phyloP scores from a whole-genome alignment of 2,797 vertebrate species.

The Lithobates pipiens region DNA sequence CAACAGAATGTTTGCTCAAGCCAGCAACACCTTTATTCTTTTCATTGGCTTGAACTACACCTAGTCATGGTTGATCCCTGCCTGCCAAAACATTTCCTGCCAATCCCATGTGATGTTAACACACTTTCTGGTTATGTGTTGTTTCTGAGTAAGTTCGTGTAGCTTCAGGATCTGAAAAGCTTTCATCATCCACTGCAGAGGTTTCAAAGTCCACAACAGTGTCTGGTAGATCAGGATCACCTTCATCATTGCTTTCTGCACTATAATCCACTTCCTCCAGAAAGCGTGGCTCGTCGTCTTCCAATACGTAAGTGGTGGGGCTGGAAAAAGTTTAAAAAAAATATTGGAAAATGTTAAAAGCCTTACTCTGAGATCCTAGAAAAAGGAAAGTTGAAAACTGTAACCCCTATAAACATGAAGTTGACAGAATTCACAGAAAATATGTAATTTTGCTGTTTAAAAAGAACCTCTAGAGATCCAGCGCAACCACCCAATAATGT shows the following conservation, averaged over 20 bases:
- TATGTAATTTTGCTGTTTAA: too few species aligned
- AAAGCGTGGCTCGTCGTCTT: constrained; percentile 94
- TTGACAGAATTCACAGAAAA: too few species aligned
- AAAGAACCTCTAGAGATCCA: too few species aligned
- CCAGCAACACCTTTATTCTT: constrained; percentile 74
- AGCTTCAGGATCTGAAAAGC: constrained; percentile 84
- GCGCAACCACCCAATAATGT: too few species aligned
- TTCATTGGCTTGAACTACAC: constrained; percentile 47
- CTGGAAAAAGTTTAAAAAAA: constrained; percentile 71
- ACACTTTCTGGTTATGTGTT: constrained; percentile 62
- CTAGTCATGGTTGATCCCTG: constrained; percentile 42
- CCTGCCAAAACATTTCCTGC: constrained; percentile 46
- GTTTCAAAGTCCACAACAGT: constrained; percentile 77
- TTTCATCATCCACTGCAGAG: constrained; percentile 75
- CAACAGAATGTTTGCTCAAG: constrained; percentile 66
- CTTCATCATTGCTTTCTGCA: constrained; percentile 93
- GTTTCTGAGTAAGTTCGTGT: constrained; percentile 75
- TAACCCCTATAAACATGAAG: too few species aligned
- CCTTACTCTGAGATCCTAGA: too few species aligned
- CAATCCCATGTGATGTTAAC: constrained; percentile 60
- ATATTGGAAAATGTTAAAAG: background rate
- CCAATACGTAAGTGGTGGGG: constrained; percentile 90
- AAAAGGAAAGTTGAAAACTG: too few species aligned
- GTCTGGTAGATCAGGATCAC: constrained; percentile 81
- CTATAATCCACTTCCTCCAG: constrained; percentile 98